A percentile compares a stretch with the other conserved stretches of the same genome.
Conservation (phyloP, 1,140 invertebrate species). For the Euglossa dilemma region DNA sequence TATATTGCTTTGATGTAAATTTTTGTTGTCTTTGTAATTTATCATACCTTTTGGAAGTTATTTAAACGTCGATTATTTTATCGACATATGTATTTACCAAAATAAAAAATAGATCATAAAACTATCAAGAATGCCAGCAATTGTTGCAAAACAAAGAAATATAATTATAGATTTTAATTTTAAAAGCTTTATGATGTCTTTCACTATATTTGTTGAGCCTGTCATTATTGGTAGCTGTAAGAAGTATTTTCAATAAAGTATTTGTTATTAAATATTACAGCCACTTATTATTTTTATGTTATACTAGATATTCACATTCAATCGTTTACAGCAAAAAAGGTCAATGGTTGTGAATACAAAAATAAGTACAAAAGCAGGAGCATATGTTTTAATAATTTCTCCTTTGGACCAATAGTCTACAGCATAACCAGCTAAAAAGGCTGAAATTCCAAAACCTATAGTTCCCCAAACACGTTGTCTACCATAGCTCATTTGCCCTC, state of each 20-base stretch:
- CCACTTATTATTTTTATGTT: not conserved
- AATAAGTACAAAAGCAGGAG: conserved; percentile 87
- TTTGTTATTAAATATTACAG: conserved; percentile 8
- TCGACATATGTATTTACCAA: conserved; percentile 83
- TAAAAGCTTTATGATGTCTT: conserved; percentile 84
- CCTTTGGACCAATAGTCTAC: conserved; percentile 84
- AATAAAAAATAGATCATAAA: conserved; percentile 91
- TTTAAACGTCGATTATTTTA: not conserved
- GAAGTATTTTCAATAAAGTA: not conserved
- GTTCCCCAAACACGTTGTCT: conserved; percentile 91
- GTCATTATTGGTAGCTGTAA: conserved; percentile 87
- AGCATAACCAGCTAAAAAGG: conserved; percentile 86
- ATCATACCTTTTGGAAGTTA: not conserved
- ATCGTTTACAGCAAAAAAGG: conserved; percentile 85
- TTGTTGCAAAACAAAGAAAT: conserved; percentile 87
- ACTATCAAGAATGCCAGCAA: conserved; percentile 89
- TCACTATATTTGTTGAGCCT: conserved; percentile 85
- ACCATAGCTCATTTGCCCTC: conserved; percentile 87
- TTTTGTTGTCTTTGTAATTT: not conserved
- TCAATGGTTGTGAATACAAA: conserved; percentile 85
- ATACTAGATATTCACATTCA: conserved; percentile 81
- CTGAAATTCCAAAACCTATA: conserved; percentile 88
- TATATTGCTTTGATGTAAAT: conserved; percentile 9
- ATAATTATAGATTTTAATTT: conserved; percentile 85
- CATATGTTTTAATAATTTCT: conserved; percentile 84